Base-by-base conservation (phyloP, 2,797 vertebrate genomes). In the Acomys russatus region DNA sequence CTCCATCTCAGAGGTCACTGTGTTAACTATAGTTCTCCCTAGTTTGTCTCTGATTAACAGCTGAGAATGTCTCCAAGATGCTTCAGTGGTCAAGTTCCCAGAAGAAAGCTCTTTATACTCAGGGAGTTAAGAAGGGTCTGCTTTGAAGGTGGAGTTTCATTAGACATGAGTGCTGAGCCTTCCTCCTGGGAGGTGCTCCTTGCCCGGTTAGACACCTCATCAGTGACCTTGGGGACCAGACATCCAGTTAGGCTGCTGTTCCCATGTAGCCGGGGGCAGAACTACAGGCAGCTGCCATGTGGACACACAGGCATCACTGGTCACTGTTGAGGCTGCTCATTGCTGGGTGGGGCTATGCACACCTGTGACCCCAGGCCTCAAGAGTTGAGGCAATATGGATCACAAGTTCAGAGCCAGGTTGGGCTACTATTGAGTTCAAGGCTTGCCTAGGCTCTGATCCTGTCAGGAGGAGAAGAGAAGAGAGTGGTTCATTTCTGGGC, bases 21-120 rank as follows among this genome's bases (percentile, higher is more conserved):
- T 76, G 70, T 22, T 10, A 76, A 38, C 3, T 66, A n/a, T 56
- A 17, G 9, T 83, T 92, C 44, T 30, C 77, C 30, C 51, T 78
- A 11, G 78, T 83, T 63, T 89, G 61, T 95, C 30, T 15, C 54
- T 56, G 23, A 22, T 94, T 88, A 91, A 59, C 68, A 73, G 59
- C 30, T 70, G 8, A 49, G 73, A 70, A 76, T 66, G 22, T 35
- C 38, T 73, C 10, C 23, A 76, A 38, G 73, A 49, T 73, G 17
- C 33, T 66, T 80, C 73, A 12, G 44, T 90, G 44, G 68, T 68
- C 56, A 4, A 77, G 18, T 78, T 90, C 93, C 71, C 12, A 61
- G 20, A 86, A 92, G 86, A 83, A 86, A 89, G 25, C 23, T 76
- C 23, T 68, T 61, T 64, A 7, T 70, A 76, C 79, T 82, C 44